These are phyloP conservation scores for Diadromus collaris DNA, from an alignment of 2,888 invertebrate genomes.

Conservation along the genomic window DNA sequence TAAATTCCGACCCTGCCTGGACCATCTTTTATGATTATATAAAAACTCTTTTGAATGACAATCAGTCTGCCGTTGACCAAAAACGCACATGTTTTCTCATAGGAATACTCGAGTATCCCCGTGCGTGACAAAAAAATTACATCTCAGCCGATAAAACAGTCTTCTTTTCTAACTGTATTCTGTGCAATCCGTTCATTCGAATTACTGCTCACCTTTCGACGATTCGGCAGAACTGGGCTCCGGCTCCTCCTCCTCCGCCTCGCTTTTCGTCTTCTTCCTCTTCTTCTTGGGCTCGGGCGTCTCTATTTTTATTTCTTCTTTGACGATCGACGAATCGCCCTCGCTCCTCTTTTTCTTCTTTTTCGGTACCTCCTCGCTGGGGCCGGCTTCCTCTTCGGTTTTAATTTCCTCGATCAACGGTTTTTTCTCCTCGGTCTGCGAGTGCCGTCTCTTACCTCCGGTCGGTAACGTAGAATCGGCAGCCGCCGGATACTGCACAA, in stretches of 20 bases:
- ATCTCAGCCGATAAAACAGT: too few species aligned
- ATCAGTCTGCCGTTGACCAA: not conserved
- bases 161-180: not conserved
- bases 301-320: constrained; percentile 72
- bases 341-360: constrained; percentile 76
- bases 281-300: constrained; percentile 63
- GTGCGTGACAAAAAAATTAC: not conserved
- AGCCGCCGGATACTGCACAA: constrained; percentile 89
- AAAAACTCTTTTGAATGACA: not conserved
- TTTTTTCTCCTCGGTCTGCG: constrained; percentile 79
- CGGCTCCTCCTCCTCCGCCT: constrained; percentile 61
- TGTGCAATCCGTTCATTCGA: not conserved
- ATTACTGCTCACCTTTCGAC: constrained; percentile 30
- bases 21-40: too few species aligned
- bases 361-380: constrained; percentile 67
- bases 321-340: constrained; percentile 42
- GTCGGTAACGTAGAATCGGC: constrained; percentile 91
- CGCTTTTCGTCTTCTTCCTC: constrained; percentile 59
- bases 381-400: constrained; percentile 54
- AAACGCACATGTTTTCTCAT: not conserved
- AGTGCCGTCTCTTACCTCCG: constrained; percentile 83
- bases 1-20: too few species aligned
- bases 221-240: constrained; percentile 59
- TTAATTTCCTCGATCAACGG: constrained; percentile 77
- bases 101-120: not conserved